Evolutionary conservation across 2,888 invertebrate genomes (phyloP).

Genomic region (Thereva unica): DNA sequence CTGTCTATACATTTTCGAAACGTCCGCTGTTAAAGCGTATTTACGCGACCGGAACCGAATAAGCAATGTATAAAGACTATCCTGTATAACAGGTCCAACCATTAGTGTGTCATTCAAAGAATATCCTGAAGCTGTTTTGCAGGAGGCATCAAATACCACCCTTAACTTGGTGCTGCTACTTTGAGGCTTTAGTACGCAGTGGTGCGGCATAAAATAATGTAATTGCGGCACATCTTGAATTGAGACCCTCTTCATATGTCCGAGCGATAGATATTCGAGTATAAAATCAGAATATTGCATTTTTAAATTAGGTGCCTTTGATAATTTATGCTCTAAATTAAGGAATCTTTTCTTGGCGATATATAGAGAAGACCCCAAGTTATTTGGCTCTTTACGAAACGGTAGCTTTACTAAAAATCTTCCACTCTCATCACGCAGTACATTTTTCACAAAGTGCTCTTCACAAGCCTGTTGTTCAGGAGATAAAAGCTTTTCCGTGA

Average conservation of each 20-base stretch:
- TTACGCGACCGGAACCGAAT: conserved; percentile 45
- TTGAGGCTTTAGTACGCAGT: conserved; percentile 33
- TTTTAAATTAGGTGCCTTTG: no score
- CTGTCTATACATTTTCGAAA: conserved; percentile 47
- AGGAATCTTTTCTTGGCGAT: no score
- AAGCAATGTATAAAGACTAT: conserved; percentile 46
- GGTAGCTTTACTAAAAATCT: neutral
- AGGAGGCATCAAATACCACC: conserved; percentile 41
- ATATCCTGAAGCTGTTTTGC: conserved; percentile 42
- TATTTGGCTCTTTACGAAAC: neutral
- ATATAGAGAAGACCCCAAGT: no score
- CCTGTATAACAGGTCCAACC: conserved; percentile 41
- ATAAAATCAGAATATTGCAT: no score
- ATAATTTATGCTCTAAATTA: no score
- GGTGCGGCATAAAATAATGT: conserved; percentile 37
- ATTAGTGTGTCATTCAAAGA: conserved; percentile 37
- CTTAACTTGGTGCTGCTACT: conserved; percentile 36
- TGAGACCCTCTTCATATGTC: no score
- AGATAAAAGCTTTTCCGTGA: neutral
- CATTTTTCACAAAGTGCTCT: neutral
- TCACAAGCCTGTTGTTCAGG: neutral
- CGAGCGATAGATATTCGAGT: neutral
- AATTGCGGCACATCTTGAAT: neutral
- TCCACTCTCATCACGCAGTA: neutral
- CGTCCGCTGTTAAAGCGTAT: conserved; percentile 45